Evolutionary conservation across 2,797 vertebrate species (phyloP), one percentile per base, ranked within the genome.

Genomic region (Malurus leucopterus): DNA sequence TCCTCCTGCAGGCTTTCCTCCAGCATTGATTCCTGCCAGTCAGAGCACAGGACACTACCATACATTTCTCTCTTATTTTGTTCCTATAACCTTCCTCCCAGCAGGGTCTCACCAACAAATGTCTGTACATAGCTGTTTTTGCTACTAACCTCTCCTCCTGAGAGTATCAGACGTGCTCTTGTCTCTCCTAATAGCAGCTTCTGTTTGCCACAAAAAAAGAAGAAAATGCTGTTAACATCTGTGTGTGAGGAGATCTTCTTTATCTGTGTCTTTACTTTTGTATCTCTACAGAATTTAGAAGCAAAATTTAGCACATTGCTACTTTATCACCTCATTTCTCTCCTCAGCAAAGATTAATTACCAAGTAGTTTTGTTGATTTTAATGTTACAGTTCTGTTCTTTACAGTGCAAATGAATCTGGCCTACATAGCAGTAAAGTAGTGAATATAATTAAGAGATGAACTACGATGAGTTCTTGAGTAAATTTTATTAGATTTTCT

Each of bases 401-500:
- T 86, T 41, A 49, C 53, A 79, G 64, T 71, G 46, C n/a, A 75
- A 78, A 76, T 86, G 3, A 58, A 16, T 65, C 51, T 91, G 83
- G 20, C 71, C 74, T 85, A 50, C 29, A 93, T 80, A 84, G 57
- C 70, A n/a, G 44, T 30, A 89, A 55, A 76, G 62, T 58, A 79
- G 68, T 85, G 82, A 88, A 65, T 86, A 78, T 43, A 53, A 62
- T 27, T 70, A 94, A 53, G 21, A 69, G 84, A 68, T 85, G 22
- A 64, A 44, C 86, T 91, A 77, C 53, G 23, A 88, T 63, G 55
- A 72, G 59, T 64, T 80, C 49, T 83, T 92, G 46, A 21, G 74
- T 83, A 87, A 89, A 88, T 65, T 75, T 95, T 53, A 11, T 74
- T 74, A 43, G 23, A 36, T 88, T 91, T 93, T 73, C 34, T 92